Evolutionary conservation across 1,140 invertebrate genomes (phyloP).

Genomic region (Asobara japonica): DNA sequence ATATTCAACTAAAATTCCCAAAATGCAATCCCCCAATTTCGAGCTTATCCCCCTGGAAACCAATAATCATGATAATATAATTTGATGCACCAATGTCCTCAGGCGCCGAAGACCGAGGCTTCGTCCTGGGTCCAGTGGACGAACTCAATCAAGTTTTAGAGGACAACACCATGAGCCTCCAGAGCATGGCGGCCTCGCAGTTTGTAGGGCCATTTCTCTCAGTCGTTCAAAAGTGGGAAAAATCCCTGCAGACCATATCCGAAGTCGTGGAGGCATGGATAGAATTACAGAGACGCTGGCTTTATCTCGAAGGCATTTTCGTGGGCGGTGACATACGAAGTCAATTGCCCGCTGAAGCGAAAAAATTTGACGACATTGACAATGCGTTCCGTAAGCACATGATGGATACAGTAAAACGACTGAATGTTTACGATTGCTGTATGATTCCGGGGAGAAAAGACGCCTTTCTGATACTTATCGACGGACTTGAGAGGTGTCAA

Average conservation of each 20-base stretch:
- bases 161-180: constrained; percentile 88
- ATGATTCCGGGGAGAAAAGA: constrained; percentile 75
- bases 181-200: constrained; percentile 89
- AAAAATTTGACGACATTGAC: constrained; percentile 90
- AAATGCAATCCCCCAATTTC: no score
- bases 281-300: constrained; percentile 85
- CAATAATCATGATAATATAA: no score
- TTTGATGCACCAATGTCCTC: no score
- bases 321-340: constrained; percentile 85
- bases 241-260: constrained; percentile 78
- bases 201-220: constrained; percentile 88
- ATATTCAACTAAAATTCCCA: constrained; percentile 4
- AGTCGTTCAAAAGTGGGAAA: constrained; percentile 86
- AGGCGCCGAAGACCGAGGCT: constrained; percentile 72
- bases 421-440: constrained; percentile 82
- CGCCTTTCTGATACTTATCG: constrained; percentile 78
- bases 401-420: constrained; percentile 80
- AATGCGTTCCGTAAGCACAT: constrained; percentile 83
- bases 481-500: constrained; percentile 86
- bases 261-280: constrained; percentile 90
- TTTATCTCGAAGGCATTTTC: constrained; percentile 92
- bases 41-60: no score
- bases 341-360: constrained; percentile 87
- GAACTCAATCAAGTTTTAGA: constrained; percentile 84
- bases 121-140: constrained; percentile 82